Evolutionary conservation across 1,140 invertebrate genomes (phyloP).

Genomic region (Antheraea mylitta): DNA sequence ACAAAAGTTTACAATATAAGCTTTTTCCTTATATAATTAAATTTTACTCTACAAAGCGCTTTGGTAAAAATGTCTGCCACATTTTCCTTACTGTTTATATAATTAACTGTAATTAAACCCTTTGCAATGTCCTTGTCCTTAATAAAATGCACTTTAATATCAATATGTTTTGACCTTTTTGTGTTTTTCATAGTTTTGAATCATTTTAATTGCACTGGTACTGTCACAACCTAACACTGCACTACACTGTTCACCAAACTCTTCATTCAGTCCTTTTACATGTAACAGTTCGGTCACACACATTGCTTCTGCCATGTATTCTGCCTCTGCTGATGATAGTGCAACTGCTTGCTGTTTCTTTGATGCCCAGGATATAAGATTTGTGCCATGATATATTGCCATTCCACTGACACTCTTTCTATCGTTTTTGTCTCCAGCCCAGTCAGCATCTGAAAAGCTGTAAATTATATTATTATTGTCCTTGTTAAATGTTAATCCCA

Average conservation of each 20-base stretch:
- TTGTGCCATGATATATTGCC: not conserved
- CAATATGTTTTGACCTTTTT: too few relatives aligned
- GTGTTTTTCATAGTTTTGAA: too few relatives aligned
- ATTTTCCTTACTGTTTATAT: too few relatives aligned
- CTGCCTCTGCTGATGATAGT: not conserved
- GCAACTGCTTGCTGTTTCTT: not conserved
- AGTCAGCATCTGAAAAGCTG: slow-evolving; percentile 45
- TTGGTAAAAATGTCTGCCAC: too few relatives aligned
- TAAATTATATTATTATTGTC: slow-evolving; percentile 10
- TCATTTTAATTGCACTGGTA: too few relatives aligned
- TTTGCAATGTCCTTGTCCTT: slow-evolving; percentile 7
- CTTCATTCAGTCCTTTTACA: not conserved
- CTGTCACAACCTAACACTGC: too few relatives aligned
- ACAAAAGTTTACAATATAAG: too few relatives aligned
- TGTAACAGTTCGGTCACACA: not conserved
- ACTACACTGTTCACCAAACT: too few relatives aligned
- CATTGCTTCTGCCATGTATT: not conserved
- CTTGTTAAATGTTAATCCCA: slow-evolving; percentile 20
- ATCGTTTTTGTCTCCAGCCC: slow-evolving; percentile 35
- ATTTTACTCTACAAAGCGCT: too few relatives aligned
- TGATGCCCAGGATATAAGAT: not conserved
- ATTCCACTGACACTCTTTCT: slow-evolving; percentile 8
- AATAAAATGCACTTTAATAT: too few relatives aligned
- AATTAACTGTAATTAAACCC: not conserved
- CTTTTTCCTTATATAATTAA: too few relatives aligned